Conservation (phyloP, 2,113 vertebrate genomes). For the Takifugu flavidus region DNA sequence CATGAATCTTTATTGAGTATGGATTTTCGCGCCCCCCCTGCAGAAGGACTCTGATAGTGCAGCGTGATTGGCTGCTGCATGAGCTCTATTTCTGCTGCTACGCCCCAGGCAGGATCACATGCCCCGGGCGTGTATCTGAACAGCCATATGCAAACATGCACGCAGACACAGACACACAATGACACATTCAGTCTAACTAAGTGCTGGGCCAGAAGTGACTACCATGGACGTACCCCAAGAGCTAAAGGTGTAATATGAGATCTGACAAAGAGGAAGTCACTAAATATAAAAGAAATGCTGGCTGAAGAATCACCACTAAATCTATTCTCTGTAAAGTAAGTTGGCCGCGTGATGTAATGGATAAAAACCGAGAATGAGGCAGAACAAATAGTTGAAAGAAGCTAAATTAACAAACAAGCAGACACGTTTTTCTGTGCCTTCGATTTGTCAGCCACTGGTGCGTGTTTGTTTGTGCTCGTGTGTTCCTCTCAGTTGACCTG, state of each 20-base stretch:
- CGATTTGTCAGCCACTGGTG: background rate
- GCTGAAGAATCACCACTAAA: conserved; percentile 16
- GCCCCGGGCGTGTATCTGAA: conserved; percentile 59
- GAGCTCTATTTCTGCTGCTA: conserved; percentile 62
- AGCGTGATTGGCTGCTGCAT: conserved; percentile 59
- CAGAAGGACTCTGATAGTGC: conserved; percentile 50
- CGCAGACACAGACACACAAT: conserved; percentile 33
- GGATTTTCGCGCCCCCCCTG: conserved; percentile 54
- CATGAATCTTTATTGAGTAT: conserved; percentile 72
- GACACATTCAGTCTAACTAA: conserved; percentile 63
- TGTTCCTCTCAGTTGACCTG: conserved; percentile 19
- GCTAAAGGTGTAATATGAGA: conserved; percentile 9
- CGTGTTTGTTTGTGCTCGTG: background rate
- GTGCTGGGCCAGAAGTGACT: conserved; percentile 48
- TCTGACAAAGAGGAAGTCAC: conserved; percentile 10
- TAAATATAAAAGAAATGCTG: conserved; percentile 26
- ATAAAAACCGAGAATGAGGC: conserved; percentile 3
- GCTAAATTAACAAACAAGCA: background rate
- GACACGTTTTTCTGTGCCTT: background rate
- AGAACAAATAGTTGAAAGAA: background rate
- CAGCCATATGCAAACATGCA: conserved; percentile 49
- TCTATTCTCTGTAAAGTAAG: conserved; percentile 14
- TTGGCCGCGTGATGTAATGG: conserved; percentile 1
- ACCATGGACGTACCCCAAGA: conserved; percentile 30
- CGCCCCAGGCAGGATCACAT: conserved; percentile 68